phyloP scores from a whole-genome alignment of 1,140 invertebrate genomes.

The Drosophila sturtevanti region DNA sequence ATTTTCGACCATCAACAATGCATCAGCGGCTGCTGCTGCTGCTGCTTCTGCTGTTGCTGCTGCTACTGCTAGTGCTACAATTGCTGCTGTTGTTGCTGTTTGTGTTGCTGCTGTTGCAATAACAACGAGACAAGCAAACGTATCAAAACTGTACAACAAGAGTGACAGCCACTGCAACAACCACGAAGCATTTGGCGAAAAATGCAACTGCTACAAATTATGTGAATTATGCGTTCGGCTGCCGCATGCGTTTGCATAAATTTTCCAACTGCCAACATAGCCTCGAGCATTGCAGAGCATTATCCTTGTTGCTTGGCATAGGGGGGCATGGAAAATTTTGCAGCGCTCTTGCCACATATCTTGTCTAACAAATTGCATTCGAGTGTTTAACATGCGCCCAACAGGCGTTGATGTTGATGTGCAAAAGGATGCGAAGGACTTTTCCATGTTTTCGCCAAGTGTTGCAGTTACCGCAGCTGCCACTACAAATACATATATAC shows the following conservation, averaged over 20 bases:
- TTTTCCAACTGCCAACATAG: conserved; percentile 71
- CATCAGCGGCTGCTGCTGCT: conserved; percentile 62
- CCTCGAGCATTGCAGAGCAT: conserved; percentile 39
- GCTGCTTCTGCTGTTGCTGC: conserved; percentile 32
- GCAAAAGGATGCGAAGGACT: conserved; percentile 74
- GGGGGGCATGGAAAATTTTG: conserved; percentile 38
- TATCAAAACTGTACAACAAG: conserved; percentile 30
- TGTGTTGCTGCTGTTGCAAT: conserved; percentile 40
- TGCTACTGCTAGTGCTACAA: conserved; percentile 47
- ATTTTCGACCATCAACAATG: conserved; percentile 79
- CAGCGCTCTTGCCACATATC: conserved; percentile 72
- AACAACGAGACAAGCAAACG: conserved; percentile 29
- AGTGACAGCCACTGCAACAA: conserved; percentile 42
- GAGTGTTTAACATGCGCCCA: conserved; percentile 80
- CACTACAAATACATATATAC: conserved; percentile 36
- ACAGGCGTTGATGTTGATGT: conserved; percentile 78
- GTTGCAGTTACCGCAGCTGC: conserved; percentile 46
- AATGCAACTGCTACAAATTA: conserved; percentile 78
- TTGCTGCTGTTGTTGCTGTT: conserved; percentile 36
- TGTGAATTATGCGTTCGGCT: conserved; percentile 79
- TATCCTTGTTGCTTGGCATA: neutral
- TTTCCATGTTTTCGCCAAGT: conserved; percentile 72
- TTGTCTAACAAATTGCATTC: conserved; percentile 81
- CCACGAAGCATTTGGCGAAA: conserved; percentile 71
- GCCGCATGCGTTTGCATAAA: conserved; percentile 79